Evolutionary conservation across 2,113 vertebrate species (phyloP).

Genomic region (Ceuthmochares aereus): DNA sequence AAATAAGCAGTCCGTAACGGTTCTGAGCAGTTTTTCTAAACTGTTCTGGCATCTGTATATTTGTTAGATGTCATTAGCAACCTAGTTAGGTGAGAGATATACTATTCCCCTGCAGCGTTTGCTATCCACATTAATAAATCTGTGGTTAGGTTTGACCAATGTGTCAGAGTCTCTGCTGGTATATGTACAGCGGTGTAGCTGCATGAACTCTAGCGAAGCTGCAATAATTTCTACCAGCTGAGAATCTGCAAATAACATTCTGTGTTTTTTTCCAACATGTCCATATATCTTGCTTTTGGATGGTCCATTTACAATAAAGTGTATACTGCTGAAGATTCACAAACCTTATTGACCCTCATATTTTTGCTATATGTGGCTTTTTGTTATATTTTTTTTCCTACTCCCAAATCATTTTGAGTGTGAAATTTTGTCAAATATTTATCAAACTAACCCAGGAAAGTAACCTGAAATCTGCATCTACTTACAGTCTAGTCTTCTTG

Average conservation of each 20-base stretch:
- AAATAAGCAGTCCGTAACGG: neutral
- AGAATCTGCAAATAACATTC: neutral
- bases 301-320: neutral
- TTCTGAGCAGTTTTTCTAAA: neutral
- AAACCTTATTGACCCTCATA: neutral
- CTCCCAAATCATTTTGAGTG: neutral
- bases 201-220: neutral
- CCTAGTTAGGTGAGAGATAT: neutral
- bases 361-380: neutral
- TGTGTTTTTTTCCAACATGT: neutral
- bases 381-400: neutral
- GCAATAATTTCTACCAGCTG: neutral
- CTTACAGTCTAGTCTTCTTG: neutral
- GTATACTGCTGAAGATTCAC: neutral
- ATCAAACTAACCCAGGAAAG: neutral
- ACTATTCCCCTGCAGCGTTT: neutral
- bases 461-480: neutral
- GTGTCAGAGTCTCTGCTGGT: neutral
- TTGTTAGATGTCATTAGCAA: slow-evolving; percentile 15
- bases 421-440: neutral
- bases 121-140: neutral
- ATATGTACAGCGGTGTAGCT: neutral
- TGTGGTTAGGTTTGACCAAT: neutral
- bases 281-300: neutral
- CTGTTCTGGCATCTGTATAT: neutral